A percentile compares a stretch with the other conserved stretches of the same genome.
These are phyloP conservation scores for Pyxicephalus adspersus DNA, from an alignment of 2,113 vertebrate species.

Conservation along the genomic window DNA sequence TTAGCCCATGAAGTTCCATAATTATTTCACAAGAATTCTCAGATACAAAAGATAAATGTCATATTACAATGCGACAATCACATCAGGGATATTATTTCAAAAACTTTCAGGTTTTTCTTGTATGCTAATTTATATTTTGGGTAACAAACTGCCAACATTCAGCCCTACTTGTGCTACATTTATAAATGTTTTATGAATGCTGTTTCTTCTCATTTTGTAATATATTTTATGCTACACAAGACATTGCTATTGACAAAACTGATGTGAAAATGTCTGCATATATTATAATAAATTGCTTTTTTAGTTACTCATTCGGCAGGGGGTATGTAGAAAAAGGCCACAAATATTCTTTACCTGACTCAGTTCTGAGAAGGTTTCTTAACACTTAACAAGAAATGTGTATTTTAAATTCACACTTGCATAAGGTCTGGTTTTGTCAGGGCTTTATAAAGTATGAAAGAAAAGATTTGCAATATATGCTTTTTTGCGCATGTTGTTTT, in stretches of 20 bases:
- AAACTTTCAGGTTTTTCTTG: slow-evolving; percentile 33
- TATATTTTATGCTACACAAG: slow-evolving; percentile 35
- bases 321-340: slow-evolving; percentile 39
- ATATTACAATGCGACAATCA: slow-evolving; percentile 24
- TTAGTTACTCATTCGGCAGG: slow-evolving; percentile 31
- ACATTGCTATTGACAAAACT: slow-evolving; percentile 52
- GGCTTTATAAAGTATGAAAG: slow-evolving; percentile 4
- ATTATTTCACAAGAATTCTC: slow-evolving; percentile 36
- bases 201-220: slow-evolving; percentile 46
- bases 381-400: slow-evolving; percentile 14
- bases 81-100: slow-evolving; percentile 46
- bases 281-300: slow-evolving; percentile 43
- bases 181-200: slow-evolving; percentile 55
- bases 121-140: slow-evolving; percentile 47
- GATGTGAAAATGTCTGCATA: slow-evolving; percentile 51
- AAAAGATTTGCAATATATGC: background rate
- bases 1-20: slow-evolving; percentile 31
- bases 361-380: slow-evolving; percentile 1
- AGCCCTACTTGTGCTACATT: slow-evolving; percentile 43
- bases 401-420: slow-evolving; percentile 29
- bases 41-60: slow-evolving; percentile 46
- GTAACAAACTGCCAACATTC: slow-evolving; percentile 50
- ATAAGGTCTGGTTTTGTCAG: slow-evolving; percentile 26
- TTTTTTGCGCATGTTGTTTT: background rate
- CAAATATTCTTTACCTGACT: slow-evolving; percentile 35